phyloP scores from a whole-genome alignment of 2,797 vertebrate species.

The Catharus ustulatus region DNA sequence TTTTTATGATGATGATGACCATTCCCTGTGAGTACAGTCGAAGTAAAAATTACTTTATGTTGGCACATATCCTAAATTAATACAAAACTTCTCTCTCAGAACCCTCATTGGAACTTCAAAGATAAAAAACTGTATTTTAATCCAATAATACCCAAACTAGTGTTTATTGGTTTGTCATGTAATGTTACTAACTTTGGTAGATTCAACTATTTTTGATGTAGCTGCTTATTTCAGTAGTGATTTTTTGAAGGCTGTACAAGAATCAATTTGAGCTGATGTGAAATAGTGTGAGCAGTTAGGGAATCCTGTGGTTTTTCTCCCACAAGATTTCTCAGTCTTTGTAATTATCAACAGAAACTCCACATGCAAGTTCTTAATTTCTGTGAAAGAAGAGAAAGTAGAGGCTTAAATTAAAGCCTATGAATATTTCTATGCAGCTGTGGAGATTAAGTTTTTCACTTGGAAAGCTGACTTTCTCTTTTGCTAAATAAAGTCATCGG shows the following conservation, averaged over 20 bases:
- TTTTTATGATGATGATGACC: neutral
- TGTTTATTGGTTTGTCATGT: neutral
- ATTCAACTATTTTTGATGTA: neutral
- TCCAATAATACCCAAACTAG: neutral
- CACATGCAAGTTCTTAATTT: neutral
- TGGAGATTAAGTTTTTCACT: neutral
- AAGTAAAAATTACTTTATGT: neutral
- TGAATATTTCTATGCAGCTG: neutral
- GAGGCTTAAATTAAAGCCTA: neutral
- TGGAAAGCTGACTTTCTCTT: neutral
- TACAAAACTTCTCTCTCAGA: neutral
- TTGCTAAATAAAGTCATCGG: neutral
- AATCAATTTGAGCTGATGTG: neutral
- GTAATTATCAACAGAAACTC: neutral
- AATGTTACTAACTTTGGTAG: neutral
- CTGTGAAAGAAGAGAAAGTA: neutral
- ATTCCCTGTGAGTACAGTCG: neutral
- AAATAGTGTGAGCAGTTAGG: neutral
- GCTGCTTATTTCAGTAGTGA: neutral
- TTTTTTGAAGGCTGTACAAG: neutral
- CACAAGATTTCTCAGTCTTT: neutral
- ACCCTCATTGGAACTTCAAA: neutral
- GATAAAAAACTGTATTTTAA: neutral
- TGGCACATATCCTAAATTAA: accelerated
- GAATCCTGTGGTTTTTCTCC: neutral